These are phyloP conservation scores for Garra rufa DNA, from an alignment of 2,113 vertebrate species.

Conservation along the genomic window DNA sequence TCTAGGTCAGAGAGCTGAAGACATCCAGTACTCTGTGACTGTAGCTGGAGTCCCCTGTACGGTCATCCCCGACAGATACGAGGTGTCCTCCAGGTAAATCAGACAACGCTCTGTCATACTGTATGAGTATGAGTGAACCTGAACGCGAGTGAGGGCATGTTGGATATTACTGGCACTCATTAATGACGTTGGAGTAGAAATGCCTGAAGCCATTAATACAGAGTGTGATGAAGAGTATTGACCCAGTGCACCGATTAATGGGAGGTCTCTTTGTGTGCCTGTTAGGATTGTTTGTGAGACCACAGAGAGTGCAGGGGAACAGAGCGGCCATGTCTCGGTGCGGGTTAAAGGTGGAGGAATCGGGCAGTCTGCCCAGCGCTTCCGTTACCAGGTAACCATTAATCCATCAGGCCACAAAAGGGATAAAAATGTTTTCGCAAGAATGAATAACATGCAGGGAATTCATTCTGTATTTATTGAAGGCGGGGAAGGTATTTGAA, in stretches of 20 bases:
- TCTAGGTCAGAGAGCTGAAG: conserved; percentile 91
- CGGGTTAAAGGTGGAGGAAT: conserved; percentile 85
- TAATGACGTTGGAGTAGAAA: too few relatives aligned
- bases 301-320: conserved; percentile 77
- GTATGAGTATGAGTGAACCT: neutral
- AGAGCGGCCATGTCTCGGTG: conserved; percentile 80
- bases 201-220: too few relatives aligned
- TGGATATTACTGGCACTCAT: neutral
- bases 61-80: conserved; percentile 86
- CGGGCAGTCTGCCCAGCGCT: conserved; percentile 81
- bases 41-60: conserved; percentile 88
- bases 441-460: conserved; percentile 2
- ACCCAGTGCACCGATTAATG: conserved; percentile 15
- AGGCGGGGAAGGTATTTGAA: conserved; percentile 4
- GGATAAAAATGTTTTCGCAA: neutral
- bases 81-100: conserved; percentile 90
- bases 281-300: conserved; percentile 88
- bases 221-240: conserved; percentile 6
- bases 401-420: neutral
- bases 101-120: neutral
- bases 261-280: conserved; percentile 23
- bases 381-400: conserved; percentile 88
- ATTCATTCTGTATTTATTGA: neutral
- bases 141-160: neutral
- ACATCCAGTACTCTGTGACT: conserved; percentile 86